Evolutionary conservation across 2,888 invertebrate species (phyloP), one percentile per base, ranked within the genome.

Genomic region (Rhamphomyia laevipes): DNA sequence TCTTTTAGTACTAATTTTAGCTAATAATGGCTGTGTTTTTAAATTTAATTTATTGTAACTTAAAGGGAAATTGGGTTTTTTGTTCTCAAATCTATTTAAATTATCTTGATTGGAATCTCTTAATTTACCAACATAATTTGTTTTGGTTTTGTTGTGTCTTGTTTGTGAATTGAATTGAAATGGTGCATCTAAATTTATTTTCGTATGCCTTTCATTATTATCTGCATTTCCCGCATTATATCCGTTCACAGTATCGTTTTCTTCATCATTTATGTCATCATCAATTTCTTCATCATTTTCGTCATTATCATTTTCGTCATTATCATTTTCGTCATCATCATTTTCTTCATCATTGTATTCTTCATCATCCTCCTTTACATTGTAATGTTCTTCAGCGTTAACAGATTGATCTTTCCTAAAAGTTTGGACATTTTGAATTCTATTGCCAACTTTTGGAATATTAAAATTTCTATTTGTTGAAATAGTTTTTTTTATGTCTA

Each of bases 1-100:
- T 40, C 61, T 63, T 47, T 56, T 60, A 1, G 57, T 50, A 5
- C 57, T 52, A n/a, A 59, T 57, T 10, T 54, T 52, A 44, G 55
- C 59, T 27, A 27, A 40, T 49, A 27, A 27, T 7, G n/a, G 35
- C 1, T n/a, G 13, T 35, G 7, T 35, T 2, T 35, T 35, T 13
- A 13, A 4, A 35, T n/a, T 35, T 4, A 5, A 13, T 23, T 15
- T 21, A 10, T 23, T 42, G 10, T 23, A n/a, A 9, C 15, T n/a
- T 15, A 18, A 11, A 1, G 42, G 42, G 27, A 42, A 4, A 42
- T 42, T 35, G 27, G 35, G 10, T 17, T 37, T 43, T 47, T 47
- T 13, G 41, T 43, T 41, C 16, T 41, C 15, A 18, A 40, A 21
- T 18, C 18, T 40, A 11, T 16, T 37, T 37, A 35, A 35, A 35